These are phyloP conservation scores for cattle (Bos taurus) DNA, from an alignment of 2,113 vertebrate species.

Conservation along the genomic window ARS-UCD2.0 NC_037332.1:50571001-50571500, in stretches of 20 bases:
- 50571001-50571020: neutral
- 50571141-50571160: accelerated
- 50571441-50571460: neutral
- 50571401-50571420: neutral
- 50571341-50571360: neutral
- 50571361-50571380: neutral
- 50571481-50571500: neutral
- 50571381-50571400: neutral
- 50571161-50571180: neutral
- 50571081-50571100: neutral
- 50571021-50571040: neutral
- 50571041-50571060: neutral
- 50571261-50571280: neutral
- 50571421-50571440: neutral
- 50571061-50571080: neutral
- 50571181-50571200: neutral
- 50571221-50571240: neutral
- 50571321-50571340: neutral
- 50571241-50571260: neutral
- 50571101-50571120: neutral
- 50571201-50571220: neutral
- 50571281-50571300: neutral
- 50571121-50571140: neutral
- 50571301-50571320: neutral
- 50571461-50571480: neutral